Conservation (phyloP, 2,113 vertebrate genomes). For the Bos indicus region DNA sequence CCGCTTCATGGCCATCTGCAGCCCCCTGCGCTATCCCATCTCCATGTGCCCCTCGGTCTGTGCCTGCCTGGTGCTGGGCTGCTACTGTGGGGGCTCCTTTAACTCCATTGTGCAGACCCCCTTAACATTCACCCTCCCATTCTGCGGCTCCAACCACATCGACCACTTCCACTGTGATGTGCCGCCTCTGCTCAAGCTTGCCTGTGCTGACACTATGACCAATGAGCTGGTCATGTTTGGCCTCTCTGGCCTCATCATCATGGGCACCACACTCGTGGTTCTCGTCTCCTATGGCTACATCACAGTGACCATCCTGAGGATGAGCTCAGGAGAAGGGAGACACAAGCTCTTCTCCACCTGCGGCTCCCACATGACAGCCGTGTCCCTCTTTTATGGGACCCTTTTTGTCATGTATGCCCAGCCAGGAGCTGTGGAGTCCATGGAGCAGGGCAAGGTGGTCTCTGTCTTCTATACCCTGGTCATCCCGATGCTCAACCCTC, state of each 20-base stretch:
- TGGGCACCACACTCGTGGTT: not conserved
- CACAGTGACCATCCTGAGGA: not conserved
- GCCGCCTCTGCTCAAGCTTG: not conserved
- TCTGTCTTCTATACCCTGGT: slow-evolving; percentile 47
- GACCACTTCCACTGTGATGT: slow-evolving; percentile 1
- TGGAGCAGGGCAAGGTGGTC: slow-evolving; percentile 42
- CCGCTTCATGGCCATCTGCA: slow-evolving; percentile 56
- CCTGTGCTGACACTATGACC: not conserved
- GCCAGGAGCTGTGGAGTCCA: slow-evolving; percentile 2
- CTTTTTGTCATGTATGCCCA: not conserved
- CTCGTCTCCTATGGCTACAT: not conserved
- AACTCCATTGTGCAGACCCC: slow-evolving; percentile 27
- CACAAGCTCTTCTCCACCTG: slow-evolving; percentile 14
- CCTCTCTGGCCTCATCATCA: not conserved
- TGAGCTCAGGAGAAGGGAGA: not conserved
- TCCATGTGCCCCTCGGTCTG: not conserved
- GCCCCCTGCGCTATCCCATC: slow-evolving; percentile 15
- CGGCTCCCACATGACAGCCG: not conserved
- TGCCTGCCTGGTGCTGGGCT: not conserved
- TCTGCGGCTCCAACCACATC: not conserved
- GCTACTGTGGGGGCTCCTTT: slow-evolving; percentile 18
- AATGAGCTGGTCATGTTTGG: slow-evolving; percentile 5
- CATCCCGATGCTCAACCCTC: slow-evolving; percentile 49
- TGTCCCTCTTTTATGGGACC: not conserved
- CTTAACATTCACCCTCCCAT: not conserved